Conservation (phyloP, 2,113 vertebrate genomes). For the Paramisgurnus dabryanus region DNA sequence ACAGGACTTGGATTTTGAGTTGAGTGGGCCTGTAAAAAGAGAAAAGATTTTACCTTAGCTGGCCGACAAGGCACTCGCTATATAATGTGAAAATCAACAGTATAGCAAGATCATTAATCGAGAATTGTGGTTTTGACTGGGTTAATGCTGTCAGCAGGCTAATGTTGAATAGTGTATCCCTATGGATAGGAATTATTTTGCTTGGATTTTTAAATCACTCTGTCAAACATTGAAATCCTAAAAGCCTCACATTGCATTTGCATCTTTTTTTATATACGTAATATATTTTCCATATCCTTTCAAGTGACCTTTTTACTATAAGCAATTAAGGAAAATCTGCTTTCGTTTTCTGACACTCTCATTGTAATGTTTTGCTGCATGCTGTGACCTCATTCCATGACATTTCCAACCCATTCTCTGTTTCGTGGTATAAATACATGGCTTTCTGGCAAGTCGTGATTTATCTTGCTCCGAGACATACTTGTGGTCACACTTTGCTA, state of each 20-base stretch:
- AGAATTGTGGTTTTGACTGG: constrained; percentile 62
- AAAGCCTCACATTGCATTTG: constrained; percentile 33
- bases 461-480: constrained; percentile 71
- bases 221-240: constrained; percentile 46
- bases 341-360: constrained; percentile 30
- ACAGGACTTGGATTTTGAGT: constrained; percentile 63
- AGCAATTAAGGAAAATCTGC: constrained; percentile 39
- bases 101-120: constrained; percentile 61
- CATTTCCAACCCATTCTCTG: constrained; percentile 60
- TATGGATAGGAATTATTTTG: constrained; percentile 40
- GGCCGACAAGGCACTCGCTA: constrained; percentile 48
- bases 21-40: constrained; percentile 56
- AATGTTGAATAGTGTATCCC: constrained; percentile 48
- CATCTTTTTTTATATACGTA: neutral
- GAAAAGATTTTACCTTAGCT: constrained; percentile 46
- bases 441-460: constrained; percentile 71
- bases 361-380: constrained; percentile 26
- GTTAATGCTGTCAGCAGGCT: constrained; percentile 50
- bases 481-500: constrained; percentile 67
- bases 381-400: constrained; percentile 45
- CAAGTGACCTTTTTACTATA: constrained; percentile 29
- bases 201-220: constrained; percentile 51
- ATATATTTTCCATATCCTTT: constrained; percentile 9
- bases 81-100: constrained; percentile 66
- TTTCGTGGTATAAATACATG: constrained; percentile 64